A percentile compares a stretch with the other conserved stretches of the same genome.
These are phyloP conservation scores for Fragum sueziense DNA, from an alignment of 2,888 invertebrate species.

Conservation along the genomic window DNA sequence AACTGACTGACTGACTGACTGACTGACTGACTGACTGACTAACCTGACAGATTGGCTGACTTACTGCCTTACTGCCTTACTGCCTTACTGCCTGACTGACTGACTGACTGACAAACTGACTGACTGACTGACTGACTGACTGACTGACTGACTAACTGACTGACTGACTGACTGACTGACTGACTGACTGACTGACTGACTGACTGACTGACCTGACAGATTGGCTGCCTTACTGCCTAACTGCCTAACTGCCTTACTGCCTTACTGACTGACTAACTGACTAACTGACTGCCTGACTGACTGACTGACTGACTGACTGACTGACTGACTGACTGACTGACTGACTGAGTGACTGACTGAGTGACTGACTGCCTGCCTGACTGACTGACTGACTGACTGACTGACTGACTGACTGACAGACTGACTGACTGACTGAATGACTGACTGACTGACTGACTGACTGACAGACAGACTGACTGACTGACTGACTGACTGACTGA, in stretches of 20 bases:
- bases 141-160: too few species aligned
- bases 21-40: too few species aligned
- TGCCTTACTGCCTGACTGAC: slow-evolving; percentile 1
- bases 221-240: too few species aligned
- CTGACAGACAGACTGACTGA: slow-evolving; percentile 11
- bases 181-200: slow-evolving; percentile 9
- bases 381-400: background rate
- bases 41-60: too few species aligned
- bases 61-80: slow-evolving; percentile 1
- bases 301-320: slow-evolving; percentile 17
- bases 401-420: background rate
- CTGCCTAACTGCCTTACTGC: too few species aligned
- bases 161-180: slow-evolving; percentile 9
- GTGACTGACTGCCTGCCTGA: slow-evolving; percentile 1
- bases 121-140: too few species aligned
- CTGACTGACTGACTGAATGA: slow-evolving; percentile 11
- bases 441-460: slow-evolving; percentile 15
- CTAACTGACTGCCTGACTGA: too few species aligned
- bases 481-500: slow-evolving; percentile 1
- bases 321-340: slow-evolving; percentile 8
- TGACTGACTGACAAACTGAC: too few species aligned
- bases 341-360: slow-evolving; percentile 4
- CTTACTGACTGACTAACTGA: too few species aligned
- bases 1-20: too few species aligned
- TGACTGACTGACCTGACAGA: too few species aligned